Evolutionary conservation across 2,797 vertebrate species (phyloP).

Genomic region (Trematomus bernacchii): DNA sequence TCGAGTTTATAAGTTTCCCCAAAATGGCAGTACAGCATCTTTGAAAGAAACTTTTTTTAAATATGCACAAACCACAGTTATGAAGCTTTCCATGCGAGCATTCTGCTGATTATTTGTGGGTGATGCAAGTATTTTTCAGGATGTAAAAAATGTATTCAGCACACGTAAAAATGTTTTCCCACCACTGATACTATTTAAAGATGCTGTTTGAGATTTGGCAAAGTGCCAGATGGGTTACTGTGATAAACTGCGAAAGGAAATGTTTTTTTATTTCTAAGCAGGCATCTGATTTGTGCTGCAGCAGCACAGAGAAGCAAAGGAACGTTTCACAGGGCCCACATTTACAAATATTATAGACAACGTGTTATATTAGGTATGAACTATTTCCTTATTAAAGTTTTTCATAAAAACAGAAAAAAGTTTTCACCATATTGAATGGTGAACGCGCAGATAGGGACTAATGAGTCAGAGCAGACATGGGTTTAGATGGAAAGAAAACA

Average conservation of each 20-base stretch:
- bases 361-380: not conserved
- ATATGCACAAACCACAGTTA: slow-evolving; percentile 6
- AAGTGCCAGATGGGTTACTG: slow-evolving; percentile 9
- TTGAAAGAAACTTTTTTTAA: slow-evolving; percentile 19
- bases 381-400: not conserved
- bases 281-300: slow-evolving; percentile 10
- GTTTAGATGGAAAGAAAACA: slow-evolving; percentile 14
- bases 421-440: not conserved
- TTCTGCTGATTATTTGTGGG: slow-evolving; percentile 37
- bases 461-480: slow-evolving; percentile 28
- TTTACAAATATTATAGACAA: not conserved
- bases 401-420: not conserved
- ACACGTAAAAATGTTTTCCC: slow-evolving; percentile 27
- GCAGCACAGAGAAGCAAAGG: not conserved
- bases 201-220: slow-evolving; percentile 44
- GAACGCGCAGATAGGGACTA: slow-evolving; percentile 15
- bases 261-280: slow-evolving; percentile 1
- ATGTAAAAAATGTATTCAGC: slow-evolving; percentile 27
- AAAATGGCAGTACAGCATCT: slow-evolving; percentile 6
- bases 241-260: slow-evolving; percentile 1
- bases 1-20: not conserved
- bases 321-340: not conserved
- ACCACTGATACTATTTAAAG: slow-evolving; percentile 43
- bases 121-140: slow-evolving; percentile 24
- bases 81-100: not conserved